Base-by-base conservation (phyloP, 2,113 vertebrate genomes). In the Orientallactaga bullata region DNA sequence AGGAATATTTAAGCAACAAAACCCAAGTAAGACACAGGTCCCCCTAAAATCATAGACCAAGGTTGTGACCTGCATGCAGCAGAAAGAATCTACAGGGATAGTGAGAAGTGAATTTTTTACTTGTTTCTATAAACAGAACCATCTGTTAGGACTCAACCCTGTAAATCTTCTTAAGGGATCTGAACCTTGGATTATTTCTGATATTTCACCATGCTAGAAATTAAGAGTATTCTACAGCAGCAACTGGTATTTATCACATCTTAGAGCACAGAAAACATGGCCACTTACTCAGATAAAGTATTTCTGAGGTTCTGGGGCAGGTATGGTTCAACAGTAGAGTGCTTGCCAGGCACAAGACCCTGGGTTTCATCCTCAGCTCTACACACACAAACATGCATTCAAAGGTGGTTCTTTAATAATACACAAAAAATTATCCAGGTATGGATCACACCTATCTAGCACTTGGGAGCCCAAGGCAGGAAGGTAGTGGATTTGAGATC, bases 261-360 rank as follows among this genome's bases (percentile, higher is more conserved):
- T 94, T 89, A 72, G 16, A 24, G 35, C 37, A 61, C 23, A 80
- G n/a, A 76, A 17, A 89, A 78, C 17, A 82, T 28, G 85, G 86
- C 12, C 65, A 84, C 82, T 77, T 92, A 89, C 58, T 95, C 76
- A 93, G 65, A 61, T 77, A 76, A 85, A 71, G 24, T 71, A 13
- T 73, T 80, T 76, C 55, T 42, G 88, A 37, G 61, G 21, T 60
- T 37, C 20, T 3, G 72, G 39, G 37, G 4, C 30, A n/a, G 55
- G 55, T 20, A 18, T 28, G 30, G 69, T 24, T 37, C 18, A 39
- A n/a, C 73, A 60, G 47, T 30, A 76, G 37, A 90, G 58, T 16
- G 28, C 21, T 35, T 51, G 21, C 32, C 66, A 35, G 15, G 39
- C 24, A 28, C 21, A 32, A 84, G 65, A 21, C 32, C 42, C 30